Evolutionary conservation across 1,140 invertebrate genomes (phyloP), one percentile per base, ranked within the genome.

Genomic region (Aricia agestis): DNA sequence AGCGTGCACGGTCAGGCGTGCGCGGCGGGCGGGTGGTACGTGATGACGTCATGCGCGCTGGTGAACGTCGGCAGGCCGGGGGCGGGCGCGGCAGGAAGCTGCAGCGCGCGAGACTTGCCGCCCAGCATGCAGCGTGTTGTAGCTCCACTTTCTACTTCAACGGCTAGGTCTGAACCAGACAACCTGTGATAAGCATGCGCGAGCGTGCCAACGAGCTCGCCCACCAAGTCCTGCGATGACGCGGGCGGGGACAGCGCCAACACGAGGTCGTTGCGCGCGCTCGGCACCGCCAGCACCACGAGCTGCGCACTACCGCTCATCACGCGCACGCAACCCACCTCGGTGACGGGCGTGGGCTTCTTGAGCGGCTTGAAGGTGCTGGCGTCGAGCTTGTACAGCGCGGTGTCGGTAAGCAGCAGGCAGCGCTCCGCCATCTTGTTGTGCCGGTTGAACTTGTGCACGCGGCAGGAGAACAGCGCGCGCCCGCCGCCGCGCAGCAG

Each of bases 401-500:
- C 94, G 7, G 94, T 93, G 77, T 99, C 98, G 0, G 98, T 99
- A 58, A 99, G 92, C 10, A 99, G 92, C 66, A 99, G 86, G 5
- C 96, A 97, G 66, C 98, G 93, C 81, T 98, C 97, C 0, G 97
- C 95, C 86, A 95, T 94, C 92, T 99, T 99, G 88, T 98, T 97
- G 88, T 95, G 95, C 66, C 92, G 92, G 83, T 95, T 95, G 83
- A 95, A 94, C 81, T 95, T 95, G 80, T 93, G 93, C 1, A 93
- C 88, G 69, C 93, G 93, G 67, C 93, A 93, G 31, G 94, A 94
- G 88, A 95, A 95, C 66, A 94, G 78, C 10, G 86, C 72, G 4
- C 66, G 66, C n/a, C 36, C 57, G 25, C 52, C 45, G 15, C 19
- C 31, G n/a, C 58, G 52, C 32, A 36, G 84, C 1, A 91, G 77